phyloP scores from a whole-genome alignment of 2,113 vertebrate species.

The Puntigrus tetrazona region DNA sequence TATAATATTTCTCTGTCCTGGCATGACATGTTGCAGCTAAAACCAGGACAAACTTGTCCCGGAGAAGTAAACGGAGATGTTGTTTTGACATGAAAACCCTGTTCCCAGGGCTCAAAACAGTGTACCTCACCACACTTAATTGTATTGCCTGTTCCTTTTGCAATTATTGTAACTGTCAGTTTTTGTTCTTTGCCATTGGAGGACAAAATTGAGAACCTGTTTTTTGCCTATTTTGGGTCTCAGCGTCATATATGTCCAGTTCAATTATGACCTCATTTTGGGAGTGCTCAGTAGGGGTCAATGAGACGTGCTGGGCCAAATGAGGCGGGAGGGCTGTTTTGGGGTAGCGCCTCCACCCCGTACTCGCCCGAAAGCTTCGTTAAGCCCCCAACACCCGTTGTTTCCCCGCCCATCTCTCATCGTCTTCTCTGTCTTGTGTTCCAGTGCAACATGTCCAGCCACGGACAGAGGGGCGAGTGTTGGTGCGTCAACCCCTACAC shows the following conservation, averaged over 20 bases:
- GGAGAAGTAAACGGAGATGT: conserved; percentile 56
- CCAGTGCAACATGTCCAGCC: conserved; percentile 96
- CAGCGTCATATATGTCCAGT: conserved; percentile 73
- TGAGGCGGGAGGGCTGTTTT: conserved; percentile 69
- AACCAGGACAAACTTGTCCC: conserved; percentile 38
- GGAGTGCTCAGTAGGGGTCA: conserved; percentile 62
- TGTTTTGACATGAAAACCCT: conserved; percentile 66
- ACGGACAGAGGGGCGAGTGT: conserved; percentile 93
- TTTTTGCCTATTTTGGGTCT: conserved; percentile 61
- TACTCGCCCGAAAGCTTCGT: conserved; percentile 62
- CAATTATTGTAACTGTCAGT: conserved; percentile 82
- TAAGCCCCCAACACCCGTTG: conserved; percentile 65
- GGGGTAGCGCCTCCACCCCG: conserved; percentile 65
- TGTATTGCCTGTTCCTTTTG: conserved; percentile 68
- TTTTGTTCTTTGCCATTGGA: conserved; percentile 80
- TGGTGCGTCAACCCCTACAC: conserved; percentile 95
- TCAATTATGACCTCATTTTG: conserved; percentile 78
- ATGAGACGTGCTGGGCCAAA: conserved; percentile 62
- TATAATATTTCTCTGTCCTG: conserved; percentile 60
- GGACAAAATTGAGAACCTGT: conserved; percentile 76
- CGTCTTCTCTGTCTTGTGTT: conserved; percentile 58
- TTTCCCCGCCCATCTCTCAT: conserved; percentile 38
- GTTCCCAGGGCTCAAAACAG: conserved; percentile 74
- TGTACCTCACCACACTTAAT: conserved; percentile 72
- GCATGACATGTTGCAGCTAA: conserved; percentile 21